phyloP scores from a whole-genome alignment of 2,113 vertebrate species.

The Anser brachyrhynchus region DNA sequence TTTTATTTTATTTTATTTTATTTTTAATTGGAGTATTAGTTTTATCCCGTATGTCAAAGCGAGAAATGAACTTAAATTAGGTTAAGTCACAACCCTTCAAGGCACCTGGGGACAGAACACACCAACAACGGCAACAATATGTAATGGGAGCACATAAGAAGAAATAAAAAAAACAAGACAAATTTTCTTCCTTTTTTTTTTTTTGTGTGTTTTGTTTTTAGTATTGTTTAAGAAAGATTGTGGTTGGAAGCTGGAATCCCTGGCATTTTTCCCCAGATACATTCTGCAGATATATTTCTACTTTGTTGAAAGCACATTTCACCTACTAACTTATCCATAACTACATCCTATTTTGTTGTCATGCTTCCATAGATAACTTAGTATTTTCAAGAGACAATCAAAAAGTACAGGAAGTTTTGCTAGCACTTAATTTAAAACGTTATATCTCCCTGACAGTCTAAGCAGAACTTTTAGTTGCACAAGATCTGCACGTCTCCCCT shows the following conservation, averaged over 20 bases:
- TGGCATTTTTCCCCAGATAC: neutral
- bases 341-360: neutral
- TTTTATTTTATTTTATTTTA: no score
- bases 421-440: neutral
- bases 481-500: neutral
- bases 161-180: neutral
- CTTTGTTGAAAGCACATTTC: neutral
- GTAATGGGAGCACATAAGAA: neutral
- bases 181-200: neutral
- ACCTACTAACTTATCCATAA: neutral
- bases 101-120: neutral
- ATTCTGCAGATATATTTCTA: neutral
- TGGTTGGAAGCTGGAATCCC: neutral
- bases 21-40: neutral
- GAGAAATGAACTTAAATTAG: neutral
- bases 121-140: neutral
- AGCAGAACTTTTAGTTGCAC: neutral
- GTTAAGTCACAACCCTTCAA: neutral
- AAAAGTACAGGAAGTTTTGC: neutral
- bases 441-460: neutral
- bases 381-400: neutral
- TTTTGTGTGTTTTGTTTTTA: neutral
- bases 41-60: neutral
- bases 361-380: neutral
- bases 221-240: neutral